Base-by-base conservation (phyloP, 1,140 invertebrate genomes). In the Ips nitidus region DNA sequence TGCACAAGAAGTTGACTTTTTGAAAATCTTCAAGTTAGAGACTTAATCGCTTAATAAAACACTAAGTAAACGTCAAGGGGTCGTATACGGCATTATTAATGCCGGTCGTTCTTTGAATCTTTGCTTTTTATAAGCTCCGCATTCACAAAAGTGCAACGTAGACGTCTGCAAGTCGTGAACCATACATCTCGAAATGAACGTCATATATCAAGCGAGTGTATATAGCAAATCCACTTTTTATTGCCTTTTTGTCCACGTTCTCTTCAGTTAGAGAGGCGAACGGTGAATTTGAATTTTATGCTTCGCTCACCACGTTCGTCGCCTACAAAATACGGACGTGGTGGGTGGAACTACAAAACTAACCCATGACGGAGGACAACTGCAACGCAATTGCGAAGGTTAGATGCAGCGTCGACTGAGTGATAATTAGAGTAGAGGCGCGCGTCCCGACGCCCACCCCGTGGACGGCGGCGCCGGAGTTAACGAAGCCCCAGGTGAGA, bases 301-400 rank as follows among this genome's bases (percentile, higher is more conserved):
- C 22, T 22, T 22, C 22, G 22, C 22, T 22, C 22, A 22, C 22
- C 22, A 22, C 22, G 22, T 22, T 22, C 22, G 22, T 22, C 22
- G 22, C 22, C 22, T 22, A 22, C 22, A 22, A 22, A 22, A 22
- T 22, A 22, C 22, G 22, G 22, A 22, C 22, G 22, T 22, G 22
- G 22, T 22, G 22, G 22, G 22, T 22, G 22, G 22, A 22, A 22
- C 22, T 22, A 22, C 22, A 22, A 22, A 22, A 22, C 22, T 22
- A 22, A 22, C 65, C 41, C 65, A 5, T 43, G 58, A 55, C 45
- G 50, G 38, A 36, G 57, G 66, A 68, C 66, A 68, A 68, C 66
- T 52, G 41, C 66, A 68, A 53, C 66, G 66, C 66, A 68, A 59
- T 68, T 52, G 55, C 62, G 55, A 50, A 57, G 58, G 66, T 56